Conservation (phyloP, 2,113 vertebrate species). For the Hippocampus barbouri region DNA sequence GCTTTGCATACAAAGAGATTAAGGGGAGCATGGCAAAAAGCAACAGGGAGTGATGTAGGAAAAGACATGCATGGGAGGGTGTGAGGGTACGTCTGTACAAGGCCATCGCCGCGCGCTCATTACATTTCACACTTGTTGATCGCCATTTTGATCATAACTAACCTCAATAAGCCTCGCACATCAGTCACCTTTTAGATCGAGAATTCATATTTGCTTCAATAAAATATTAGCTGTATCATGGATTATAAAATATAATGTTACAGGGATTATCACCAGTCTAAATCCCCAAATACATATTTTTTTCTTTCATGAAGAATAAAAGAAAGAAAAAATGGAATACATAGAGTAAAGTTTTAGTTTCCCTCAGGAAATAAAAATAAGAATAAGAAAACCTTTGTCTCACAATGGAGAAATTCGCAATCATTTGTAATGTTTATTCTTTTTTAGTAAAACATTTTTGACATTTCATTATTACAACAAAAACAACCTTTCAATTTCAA, state of each 20-base stretch:
- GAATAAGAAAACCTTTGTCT: no score
- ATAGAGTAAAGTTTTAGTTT: neutral
- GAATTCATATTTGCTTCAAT: neutral
- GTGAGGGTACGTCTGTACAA: conserved; percentile 14
- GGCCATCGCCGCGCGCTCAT: conserved; percentile 25
- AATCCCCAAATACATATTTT: neutral
- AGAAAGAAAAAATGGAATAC: neutral
- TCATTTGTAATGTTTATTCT: neutral
- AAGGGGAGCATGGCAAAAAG: conserved; percentile 5
- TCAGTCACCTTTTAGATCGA: neutral
- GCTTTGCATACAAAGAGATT: neutral
- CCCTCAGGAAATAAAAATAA: neutral
- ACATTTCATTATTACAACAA: neutral
- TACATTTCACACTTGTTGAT: conserved; percentile 54
- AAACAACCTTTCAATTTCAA: neutral
- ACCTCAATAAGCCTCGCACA: neutral
- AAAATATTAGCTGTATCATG: neutral
- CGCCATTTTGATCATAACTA: conserved; percentile 49
- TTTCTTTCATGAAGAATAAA: neutral
- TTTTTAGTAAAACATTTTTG: neutral
- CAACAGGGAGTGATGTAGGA: conserved; percentile 9
- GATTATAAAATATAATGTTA: neutral
- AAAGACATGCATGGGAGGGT: neutral
- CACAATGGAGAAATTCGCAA: no score
- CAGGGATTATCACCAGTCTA: neutral